Conservation (phyloP, 2,797 vertebrate genomes). For the Bryconaethiops microstoma region DNA sequence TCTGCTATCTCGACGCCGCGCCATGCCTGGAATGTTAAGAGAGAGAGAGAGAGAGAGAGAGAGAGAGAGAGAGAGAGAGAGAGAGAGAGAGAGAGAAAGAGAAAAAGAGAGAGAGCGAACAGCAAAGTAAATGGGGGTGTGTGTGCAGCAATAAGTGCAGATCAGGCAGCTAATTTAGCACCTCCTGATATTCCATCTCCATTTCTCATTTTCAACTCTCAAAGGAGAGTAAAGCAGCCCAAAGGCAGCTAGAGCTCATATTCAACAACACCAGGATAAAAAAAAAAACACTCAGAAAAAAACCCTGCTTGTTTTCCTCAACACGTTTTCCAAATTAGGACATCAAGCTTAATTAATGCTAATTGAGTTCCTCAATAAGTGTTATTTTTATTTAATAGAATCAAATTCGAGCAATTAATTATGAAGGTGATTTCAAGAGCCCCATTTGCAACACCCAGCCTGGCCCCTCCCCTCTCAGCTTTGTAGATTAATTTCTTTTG, state of each 20-base stretch:
- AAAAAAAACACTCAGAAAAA: constrained; percentile 79
- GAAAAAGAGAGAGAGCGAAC: constrained; percentile 91
- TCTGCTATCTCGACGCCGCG: constrained; percentile 97
- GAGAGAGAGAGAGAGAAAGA: constrained; percentile 93
- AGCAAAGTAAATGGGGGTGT: constrained; percentile 90
- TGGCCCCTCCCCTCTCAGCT: constrained; percentile 55
- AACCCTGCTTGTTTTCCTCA: constrained; percentile 95
- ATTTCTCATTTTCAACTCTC: constrained; percentile 99
- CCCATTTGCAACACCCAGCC: constrained; percentile 88
- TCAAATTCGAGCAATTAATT: constrained; percentile 99
- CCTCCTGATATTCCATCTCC: constrained; percentile 99
- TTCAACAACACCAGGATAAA: constrained; percentile 88
- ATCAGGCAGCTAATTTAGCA: constrained; percentile 99
- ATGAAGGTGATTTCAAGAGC: constrained; percentile 96
- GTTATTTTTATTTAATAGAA: constrained; percentile 99
- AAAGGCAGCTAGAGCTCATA: constrained; percentile 91
- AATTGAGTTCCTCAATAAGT: constrained; percentile 99
- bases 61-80: constrained; percentile 88
- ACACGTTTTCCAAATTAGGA: constrained; percentile 99
- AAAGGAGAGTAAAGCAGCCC: constrained; percentile 94
- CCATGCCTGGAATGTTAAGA: constrained; percentile 99
- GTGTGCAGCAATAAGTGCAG: constrained; percentile 99
- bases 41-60: constrained; percentile 89
- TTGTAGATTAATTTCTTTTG: constrained; percentile 63
- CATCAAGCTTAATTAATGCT: constrained; percentile 99